Percentiles rank a stretch among this genome's conserved stretches.
Evolutionary conservation across 2,797 vertebrate genomes (phyloP).

Genomic region (Myotis planiceps): DNA sequence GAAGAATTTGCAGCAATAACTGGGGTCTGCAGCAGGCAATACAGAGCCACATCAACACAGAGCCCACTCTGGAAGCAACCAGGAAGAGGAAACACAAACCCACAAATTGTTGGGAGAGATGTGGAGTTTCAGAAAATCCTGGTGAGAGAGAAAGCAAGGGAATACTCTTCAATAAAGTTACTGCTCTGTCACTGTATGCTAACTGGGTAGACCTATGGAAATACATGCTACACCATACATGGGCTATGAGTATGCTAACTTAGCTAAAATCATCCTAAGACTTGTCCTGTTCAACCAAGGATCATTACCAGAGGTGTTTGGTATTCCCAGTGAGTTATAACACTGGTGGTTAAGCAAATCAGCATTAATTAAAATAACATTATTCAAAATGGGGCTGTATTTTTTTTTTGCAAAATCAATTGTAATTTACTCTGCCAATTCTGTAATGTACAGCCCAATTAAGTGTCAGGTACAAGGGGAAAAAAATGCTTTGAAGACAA

Average conservation of each 20-base stretch:
- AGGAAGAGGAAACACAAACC: too few relatives aligned
- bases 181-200: background rate
- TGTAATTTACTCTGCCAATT: background rate
- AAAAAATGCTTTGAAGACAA: background rate
- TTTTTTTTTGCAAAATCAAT: background rate
- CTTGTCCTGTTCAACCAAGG: background rate
- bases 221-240: accelerated
- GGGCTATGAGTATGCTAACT: too few relatives aligned
- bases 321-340: background rate
- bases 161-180: background rate
- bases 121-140: background rate
- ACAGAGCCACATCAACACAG: too few relatives aligned
- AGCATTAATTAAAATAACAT: background rate
- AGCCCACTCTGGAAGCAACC: too few relatives aligned
- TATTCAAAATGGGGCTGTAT: background rate
- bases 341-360: background rate
- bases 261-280: background rate
- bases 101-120: background rate
- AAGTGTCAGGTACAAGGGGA: background rate
- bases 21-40: background rate
- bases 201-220: too few relatives aligned
- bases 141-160: background rate
- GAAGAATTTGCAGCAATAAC: background rate
- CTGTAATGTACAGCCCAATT: background rate
- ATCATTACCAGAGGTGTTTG: background rate